phyloP scores from a whole-genome alignment of 2,113 vertebrate species.

The Kryptolebias marmoratus region DNA sequence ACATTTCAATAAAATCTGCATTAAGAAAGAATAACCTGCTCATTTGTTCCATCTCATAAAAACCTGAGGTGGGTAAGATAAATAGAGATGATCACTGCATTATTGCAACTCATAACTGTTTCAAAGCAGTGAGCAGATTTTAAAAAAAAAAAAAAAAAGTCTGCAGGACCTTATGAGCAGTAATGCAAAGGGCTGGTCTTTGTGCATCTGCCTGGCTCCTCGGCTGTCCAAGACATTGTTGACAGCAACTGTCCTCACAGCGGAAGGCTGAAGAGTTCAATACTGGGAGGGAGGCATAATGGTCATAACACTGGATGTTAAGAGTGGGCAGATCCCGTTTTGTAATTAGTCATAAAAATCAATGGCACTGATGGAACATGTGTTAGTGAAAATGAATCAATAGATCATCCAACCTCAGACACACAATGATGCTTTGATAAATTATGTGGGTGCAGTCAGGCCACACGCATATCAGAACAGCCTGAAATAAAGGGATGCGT shows the following conservation, averaged over 20 bases:
- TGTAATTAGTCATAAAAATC: slow-evolving; percentile 50
- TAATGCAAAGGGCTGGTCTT: slow-evolving; percentile 39
- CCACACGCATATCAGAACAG: slow-evolving; percentile 26
- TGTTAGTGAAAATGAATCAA: slow-evolving; percentile 46
- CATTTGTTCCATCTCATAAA: slow-evolving; percentile 21
- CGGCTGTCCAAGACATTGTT: slow-evolving; percentile 26
- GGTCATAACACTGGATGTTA: slow-evolving; percentile 13
- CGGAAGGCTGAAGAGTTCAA: slow-evolving; percentile 22
- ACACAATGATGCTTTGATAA: slow-evolving; percentile 26
- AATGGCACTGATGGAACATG: slow-evolving; percentile 28
- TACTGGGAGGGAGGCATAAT: slow-evolving; percentile 16
- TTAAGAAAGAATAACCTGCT: slow-evolving; percentile 31
- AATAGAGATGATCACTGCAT: slow-evolving; percentile 38
- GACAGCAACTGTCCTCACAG: slow-evolving; percentile 33
- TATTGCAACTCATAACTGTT: slow-evolving; percentile 44
- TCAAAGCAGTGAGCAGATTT: slow-evolving; percentile 26
- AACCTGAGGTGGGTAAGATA: background rate
- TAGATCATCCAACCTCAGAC: slow-evolving; percentile 56
- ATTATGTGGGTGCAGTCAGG: slow-evolving; percentile 11
- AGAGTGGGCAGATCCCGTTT: background rate
- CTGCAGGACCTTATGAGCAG: slow-evolving; percentile 18
- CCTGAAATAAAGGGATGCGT: background rate
- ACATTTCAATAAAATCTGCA: slow-evolving; percentile 36
- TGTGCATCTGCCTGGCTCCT: slow-evolving; percentile 28
- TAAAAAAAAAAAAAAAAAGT: background rate